Conservation (phyloP, 2,888 invertebrate genomes). For the Latrodectus elegans region DNA sequence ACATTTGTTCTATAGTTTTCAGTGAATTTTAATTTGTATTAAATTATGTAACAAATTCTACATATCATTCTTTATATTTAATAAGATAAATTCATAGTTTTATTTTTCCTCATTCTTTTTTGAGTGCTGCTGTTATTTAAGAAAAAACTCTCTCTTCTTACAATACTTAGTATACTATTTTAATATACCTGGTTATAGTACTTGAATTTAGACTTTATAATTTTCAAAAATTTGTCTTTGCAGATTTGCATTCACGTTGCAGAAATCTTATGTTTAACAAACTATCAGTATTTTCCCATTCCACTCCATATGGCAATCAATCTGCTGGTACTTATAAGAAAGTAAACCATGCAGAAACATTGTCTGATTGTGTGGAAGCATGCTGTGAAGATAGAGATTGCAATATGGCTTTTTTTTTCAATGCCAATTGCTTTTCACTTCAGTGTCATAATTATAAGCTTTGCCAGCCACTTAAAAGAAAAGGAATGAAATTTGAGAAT, state of each 20-base stretch:
- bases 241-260: constrained; percentile 24
- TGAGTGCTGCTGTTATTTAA: too few relatives aligned
- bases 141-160: too few relatives aligned
- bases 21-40: too few relatives aligned
- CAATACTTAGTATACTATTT: too few relatives aligned
- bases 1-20: too few relatives aligned
- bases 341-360: constrained; percentile 33
- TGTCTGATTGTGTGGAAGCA: constrained; percentile 80
- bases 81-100: too few relatives aligned
- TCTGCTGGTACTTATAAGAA: constrained; percentile 57
- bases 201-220: too few relatives aligned
- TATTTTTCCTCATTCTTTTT: too few relatives aligned
- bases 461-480: constrained; percentile 71
- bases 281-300: constrained; percentile 30
- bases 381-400: constrained; percentile 83
- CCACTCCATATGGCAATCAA: constrained; percentile 67
- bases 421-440: constrained; percentile 81
- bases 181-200: too few relatives aligned
- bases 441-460: constrained; percentile 69
- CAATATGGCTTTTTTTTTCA: constrained; percentile 86
- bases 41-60: too few relatives aligned
- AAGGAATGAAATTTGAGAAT: constrained; percentile 70
- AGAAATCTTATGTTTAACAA: constrained; percentile 20
- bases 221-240: not conserved
- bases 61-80: too few relatives aligned